Base-by-base conservation (phyloP, 2,113 vertebrate genomes). In the Cephalopholis sonnerati region DNA sequence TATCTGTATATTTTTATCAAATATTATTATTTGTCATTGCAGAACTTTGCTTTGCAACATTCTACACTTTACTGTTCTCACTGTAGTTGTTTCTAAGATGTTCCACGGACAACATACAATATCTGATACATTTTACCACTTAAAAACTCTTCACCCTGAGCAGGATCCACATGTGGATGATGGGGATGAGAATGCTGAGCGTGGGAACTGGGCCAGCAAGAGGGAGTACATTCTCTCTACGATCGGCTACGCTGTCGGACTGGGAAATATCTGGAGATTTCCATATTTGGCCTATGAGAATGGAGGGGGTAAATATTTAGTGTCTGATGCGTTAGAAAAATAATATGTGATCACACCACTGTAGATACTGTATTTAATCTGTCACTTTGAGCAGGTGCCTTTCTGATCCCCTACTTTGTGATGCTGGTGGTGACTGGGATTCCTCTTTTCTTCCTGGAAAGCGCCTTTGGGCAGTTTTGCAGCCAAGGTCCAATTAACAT, bases 261-360 rank as follows among this genome's bases (percentile, higher is more conserved):
- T 99, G 58, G 98, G 98, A 59, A 99, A 99, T 15, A 96, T 99
- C 44, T 99, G 98, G 98, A 94, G 98, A 58, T 99, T 99, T 86
- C 98, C 98, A 0, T 99, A 98, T 82, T 93, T 99, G 85, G 96
- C 97, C 46, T 99, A 98, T 93, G 96, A 95, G 92, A 97, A 99
- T 0, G 98, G 98, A 57, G 98, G 98, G 90, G 98, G 98, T 98
- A 77, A 29, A 7, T 68, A 7, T 58, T 64, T 74, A 1, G 3
- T 48, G 24, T 69, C 20, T 29, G 7, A 71, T 71, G 16, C 17
- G 18, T 48, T 32, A 16, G 36, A 57, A 10, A 25, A 58, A 25
- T 24, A 15, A 0, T 32, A 16, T 53, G 53, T 79, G 27, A 74
- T 24, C 32, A 8, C 6, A n/a, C 0, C 5, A 22, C 6, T 66